Base-by-base conservation (phyloP, 2,113 vertebrate species). In the Pluvianellus socialis region DNA sequence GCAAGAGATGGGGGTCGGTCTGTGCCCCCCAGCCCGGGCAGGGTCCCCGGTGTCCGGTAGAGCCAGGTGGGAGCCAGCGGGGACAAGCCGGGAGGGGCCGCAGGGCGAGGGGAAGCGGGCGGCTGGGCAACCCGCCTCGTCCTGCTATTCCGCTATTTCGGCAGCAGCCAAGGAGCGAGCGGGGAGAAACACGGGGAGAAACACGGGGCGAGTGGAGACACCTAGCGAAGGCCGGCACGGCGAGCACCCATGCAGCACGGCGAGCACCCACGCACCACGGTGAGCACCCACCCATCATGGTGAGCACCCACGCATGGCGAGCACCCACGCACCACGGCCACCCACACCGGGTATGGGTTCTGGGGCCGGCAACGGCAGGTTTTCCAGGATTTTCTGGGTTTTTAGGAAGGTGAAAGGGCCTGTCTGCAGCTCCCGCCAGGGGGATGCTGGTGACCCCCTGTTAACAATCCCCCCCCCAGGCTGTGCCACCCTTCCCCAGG, bases 21-120 rank as follows among this genome's bases (percentile, higher is more conserved):
- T 1, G 11, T 91, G 96, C 94, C 96, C 97, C 98, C 97, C 83
- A 80, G 94, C 88, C 94, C 67, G 93, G 97, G 97, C 96, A 97
- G 97, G 93, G 96, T 96, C 98, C 97, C 97, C 96, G 98, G 98
- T 97, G 96, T 94, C 94, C 38, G 72, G 62, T 74, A 70, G 95
- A 96, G 96, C 91, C 95, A 38, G 21, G 71, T 32, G 72, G 68
- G 33, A 61, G 47, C 47, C 44, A 14, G 44, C 12, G 44, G 71
- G 68, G 32, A n/a, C 56, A 32, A 38, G 58, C 77, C 5, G 32
- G 66, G 32, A 53, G 74, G 40, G 52, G 44, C 44, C 12, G 8
- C 45, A 18, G 61, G 24, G 40, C 26, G 80, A 40, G 20, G 50
- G 63, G 56, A 17, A 59, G 65, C 5, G 5, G 38, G 50, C 0